These are phyloP conservation scores for Mactra quadrangularis DNA, from an alignment of 1,140 invertebrate species.

Conservation along the genomic window DNA sequence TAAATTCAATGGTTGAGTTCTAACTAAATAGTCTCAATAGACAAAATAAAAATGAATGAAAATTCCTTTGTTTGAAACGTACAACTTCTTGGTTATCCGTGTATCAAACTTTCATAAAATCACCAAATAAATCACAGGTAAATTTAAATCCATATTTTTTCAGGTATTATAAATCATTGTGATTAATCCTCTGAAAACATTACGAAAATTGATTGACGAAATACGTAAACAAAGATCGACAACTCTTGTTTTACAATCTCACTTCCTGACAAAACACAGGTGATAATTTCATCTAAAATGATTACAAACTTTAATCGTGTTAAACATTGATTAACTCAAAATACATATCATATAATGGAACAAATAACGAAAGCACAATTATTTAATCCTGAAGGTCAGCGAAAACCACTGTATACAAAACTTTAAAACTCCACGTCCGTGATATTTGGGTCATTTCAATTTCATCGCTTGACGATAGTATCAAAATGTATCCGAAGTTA, in stretches of 20 bases:
- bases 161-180: background rate
- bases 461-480: background rate
- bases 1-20: background rate
- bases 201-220: background rate
- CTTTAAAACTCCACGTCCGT: slow-evolving; percentile 32
- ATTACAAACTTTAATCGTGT: background rate
- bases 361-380: background rate
- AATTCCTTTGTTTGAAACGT: background rate
- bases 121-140: background rate
- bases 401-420: background rate
- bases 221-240: slow-evolving; percentile 31
- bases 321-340: background rate
- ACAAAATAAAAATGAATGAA: background rate
- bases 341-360: background rate
- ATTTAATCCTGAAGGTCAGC: background rate
- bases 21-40: background rate
- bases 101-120: background rate
- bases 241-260: background rate
- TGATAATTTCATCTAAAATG: slow-evolving; percentile 1
- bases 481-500: slow-evolving; percentile 13
- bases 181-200: background rate
- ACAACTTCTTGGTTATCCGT: background rate
- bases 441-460: slow-evolving; percentile 25
- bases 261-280: slow-evolving; percentile 34
- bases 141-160: background rate